Evolutionary conservation across 2,797 vertebrate genomes (phyloP), one percentile per base, ranked within the genome.

Genomic region (Rousettus madagascariensis): DNA sequence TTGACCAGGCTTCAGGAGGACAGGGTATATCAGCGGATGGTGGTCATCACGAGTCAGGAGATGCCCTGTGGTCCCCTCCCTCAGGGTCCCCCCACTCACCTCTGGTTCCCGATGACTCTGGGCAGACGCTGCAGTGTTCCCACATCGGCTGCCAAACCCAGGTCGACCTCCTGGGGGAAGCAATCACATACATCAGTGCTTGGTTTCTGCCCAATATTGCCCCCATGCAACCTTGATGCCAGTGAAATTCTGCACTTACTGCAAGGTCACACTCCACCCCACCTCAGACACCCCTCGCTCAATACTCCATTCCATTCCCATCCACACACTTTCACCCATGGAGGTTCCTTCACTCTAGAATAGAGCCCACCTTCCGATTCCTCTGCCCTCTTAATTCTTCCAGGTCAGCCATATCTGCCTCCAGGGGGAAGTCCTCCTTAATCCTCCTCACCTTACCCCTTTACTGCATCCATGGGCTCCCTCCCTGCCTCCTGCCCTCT

Each of bases 61-160:
- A 53, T 3, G 51, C n/a, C n/a, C 30, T 6, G 20, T 0, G 0
- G 33, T 13, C 43, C 61, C 71, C 41, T 57, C 9, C 24, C 13
- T 2, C 7, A 19, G 12, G 17, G 0, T 1, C 3, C n/a, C 1
- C 17, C 20, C 26, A 33, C 90, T 10, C 36, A 99, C 99, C 99
- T 99, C 95, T 98, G 98, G 97, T 97, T 99, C 90, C 99, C 99
- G 1, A 99, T 98, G 90, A 99, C 97, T 96, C 98, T 99, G 0
- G 99, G 99, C 59, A 99, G 98, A 24, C 99, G 98, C 97, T 99
- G 99, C 1, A 99, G 97, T 0, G 99, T 99, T 17, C 99, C 99
- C 0, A 99, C 98, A 7, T 99, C 99, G 0, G 99, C 99, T 0
- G 99, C 99, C 33, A 99, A 95, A 46, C 99, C 99, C 0, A 99